Evolutionary conservation across 2,113 vertebrate species (phyloP).

Genomic region (Hylia prasina): DNA sequence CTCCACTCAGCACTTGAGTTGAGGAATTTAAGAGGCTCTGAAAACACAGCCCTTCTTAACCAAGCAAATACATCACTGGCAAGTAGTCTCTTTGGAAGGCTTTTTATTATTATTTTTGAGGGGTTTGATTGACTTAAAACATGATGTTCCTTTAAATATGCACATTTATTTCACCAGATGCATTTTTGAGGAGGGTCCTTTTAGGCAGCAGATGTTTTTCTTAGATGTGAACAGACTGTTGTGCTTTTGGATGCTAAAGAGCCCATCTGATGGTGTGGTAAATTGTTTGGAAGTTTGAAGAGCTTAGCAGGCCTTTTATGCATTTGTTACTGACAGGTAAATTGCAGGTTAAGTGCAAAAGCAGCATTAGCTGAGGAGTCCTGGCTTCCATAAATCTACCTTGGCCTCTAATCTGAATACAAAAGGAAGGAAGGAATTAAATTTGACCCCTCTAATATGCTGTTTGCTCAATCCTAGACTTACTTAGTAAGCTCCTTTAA

Average conservation of each 20-base stretch:
- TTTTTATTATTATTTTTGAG: slow-evolving; percentile 53
- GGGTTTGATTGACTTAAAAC: slow-evolving; percentile 28
- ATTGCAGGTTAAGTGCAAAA: slow-evolving; percentile 96
- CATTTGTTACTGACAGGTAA: slow-evolving; percentile 89
- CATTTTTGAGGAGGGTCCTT: background rate
- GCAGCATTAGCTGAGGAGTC: slow-evolving; percentile 85
- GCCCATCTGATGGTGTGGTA: slow-evolving; percentile 22
- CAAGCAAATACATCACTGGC: slow-evolving; percentile 62
- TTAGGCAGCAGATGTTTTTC: slow-evolving; percentile 22
- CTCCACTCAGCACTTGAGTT: slow-evolving; percentile 61
- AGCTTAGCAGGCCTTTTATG: slow-evolving; percentile 59
- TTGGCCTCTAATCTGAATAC: slow-evolving; percentile 95
- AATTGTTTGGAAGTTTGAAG: slow-evolving; percentile 68
- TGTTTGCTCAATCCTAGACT: slow-evolving; percentile 81
- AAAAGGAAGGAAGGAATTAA: slow-evolving; percentile 89
- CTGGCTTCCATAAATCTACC: slow-evolving; percentile 87
- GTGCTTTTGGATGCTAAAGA: slow-evolving; percentile 1
- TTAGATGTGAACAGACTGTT: background rate
- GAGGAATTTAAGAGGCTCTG: slow-evolving; percentile 64
- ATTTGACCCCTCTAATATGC: slow-evolving; percentile 84
- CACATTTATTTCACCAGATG: slow-evolving; percentile 23
- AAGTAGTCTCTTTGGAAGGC: slow-evolving; percentile 27
- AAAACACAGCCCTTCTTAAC: slow-evolving; percentile 68
- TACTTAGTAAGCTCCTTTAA: slow-evolving; percentile 69
- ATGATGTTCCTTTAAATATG: slow-evolving; percentile 3